Base-by-base conservation (phyloP, 2,888 invertebrate species). In the Agonopterix arenella region DNA sequence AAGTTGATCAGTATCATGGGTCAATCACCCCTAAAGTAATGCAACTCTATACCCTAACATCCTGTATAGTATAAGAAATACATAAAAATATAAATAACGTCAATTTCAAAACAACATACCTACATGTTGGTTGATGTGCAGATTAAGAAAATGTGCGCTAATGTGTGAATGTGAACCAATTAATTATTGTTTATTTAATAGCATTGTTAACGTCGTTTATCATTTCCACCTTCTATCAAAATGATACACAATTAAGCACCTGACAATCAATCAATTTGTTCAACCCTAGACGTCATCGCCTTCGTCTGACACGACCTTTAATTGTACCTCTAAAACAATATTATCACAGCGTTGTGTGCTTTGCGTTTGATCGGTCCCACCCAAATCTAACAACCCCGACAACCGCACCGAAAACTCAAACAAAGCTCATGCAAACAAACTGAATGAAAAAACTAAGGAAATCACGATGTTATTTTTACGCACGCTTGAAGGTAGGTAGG, bases 351-450 rank as follows among this genome's bases (percentile, higher is more conserved):
- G 16, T 8, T 48, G 52, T 52, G 49, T 52, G 47, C 44, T 8
- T 10, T 49, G 28, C 45, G 46, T 49, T 52, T 52, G 52, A 47
- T 49, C 52, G 44, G 41, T 18, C 49, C 49, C 52, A 40, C 52
- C 52, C 52, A 47, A 28, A 28, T 28, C 28, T 10, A 8, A 41
- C 41, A 42, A 36, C 16, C 13, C 42, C 28, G 47, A 42, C 51
- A 43, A 47, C 50, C 47, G 16, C 49, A 49, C 40, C 47, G 46
- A 10, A 28, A 45, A 44, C 16, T 43, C 44, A 50, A 50, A 50
- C 50, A 48, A 42, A 43, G 40, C 28, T 28, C 48, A 36, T 36
- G 38, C 47, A 51, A 45, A 45, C 42, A 51, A 36, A 40, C 40
- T 11, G n/a, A 40, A 40, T 28, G 28, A 28, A 28, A 48, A 40